A percentile compares a stretch with the other conserved stretches of the same genome.
These are phyloP conservation scores for Zaprionus gabonicus DNA, from an alignment of 1,140 invertebrate species.

Conservation along the genomic window DNA sequence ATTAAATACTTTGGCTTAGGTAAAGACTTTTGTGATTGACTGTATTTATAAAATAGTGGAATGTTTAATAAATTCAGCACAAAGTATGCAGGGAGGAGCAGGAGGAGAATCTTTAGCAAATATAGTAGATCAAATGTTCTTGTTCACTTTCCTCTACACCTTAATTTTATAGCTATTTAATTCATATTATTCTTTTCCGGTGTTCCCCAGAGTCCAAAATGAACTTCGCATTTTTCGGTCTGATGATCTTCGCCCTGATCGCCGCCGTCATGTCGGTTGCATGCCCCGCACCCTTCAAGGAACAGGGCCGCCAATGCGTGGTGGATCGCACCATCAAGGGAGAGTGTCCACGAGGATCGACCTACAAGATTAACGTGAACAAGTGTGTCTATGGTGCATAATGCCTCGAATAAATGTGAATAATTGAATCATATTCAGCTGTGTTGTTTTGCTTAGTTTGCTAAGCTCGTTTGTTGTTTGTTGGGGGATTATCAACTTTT, in stretches of 20 bases:
- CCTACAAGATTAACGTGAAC: conserved; percentile 60
- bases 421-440: conserved; percentile 10
- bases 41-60: too few relatives aligned
- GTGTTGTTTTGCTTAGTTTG: conserved; percentile 15
- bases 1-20: too few relatives aligned
- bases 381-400: conserved; percentile 57
- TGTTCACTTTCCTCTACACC: too few relatives aligned
- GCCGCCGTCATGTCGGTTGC: conserved; percentile 53
- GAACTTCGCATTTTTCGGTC: conserved; percentile 75
- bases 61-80: too few relatives aligned
- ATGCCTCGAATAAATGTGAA: conserved; percentile 5
- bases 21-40: too few relatives aligned
- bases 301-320: conserved; percentile 32
- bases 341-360: conserved; percentile 58
- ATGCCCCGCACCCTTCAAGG: conserved; percentile 56
- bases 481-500: conserved; percentile 36
- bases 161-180: background rate
- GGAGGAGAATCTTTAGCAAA: too few relatives aligned
- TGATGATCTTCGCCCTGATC: conserved; percentile 67
- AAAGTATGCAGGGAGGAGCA: too few relatives aligned
- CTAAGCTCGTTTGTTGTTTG: background rate
- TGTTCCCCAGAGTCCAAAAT: conserved; percentile 28
- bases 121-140: too few relatives aligned
- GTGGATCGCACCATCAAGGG: conserved; percentile 61
- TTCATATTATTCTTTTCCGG: background rate